phyloP scores from a whole-genome alignment of 2,888 invertebrate species.

The Lasioglossum leucozonium region DNA sequence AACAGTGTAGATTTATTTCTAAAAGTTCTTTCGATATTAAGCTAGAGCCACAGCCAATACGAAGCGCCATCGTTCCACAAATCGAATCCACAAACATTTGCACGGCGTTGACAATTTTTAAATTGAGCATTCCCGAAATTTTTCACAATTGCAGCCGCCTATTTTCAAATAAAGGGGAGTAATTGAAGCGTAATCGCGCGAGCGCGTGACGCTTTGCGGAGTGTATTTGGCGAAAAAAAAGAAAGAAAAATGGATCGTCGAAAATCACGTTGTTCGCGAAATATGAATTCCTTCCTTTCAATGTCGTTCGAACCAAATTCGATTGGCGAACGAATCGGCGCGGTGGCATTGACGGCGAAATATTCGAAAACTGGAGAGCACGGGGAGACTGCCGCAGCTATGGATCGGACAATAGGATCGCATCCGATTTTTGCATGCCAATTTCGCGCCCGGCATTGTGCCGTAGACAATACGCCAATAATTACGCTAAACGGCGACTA shows the following conservation, averaged over 20 bases:
- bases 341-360: slow-evolving; percentile 68
- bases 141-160: not conserved
- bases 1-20: not conserved
- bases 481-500: slow-evolving; percentile 83
- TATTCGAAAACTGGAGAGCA: slow-evolving; percentile 75
- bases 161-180: not conserved
- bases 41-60: not conserved
- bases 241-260: not conserved
- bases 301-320: slow-evolving; percentile 55
- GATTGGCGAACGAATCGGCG: slow-evolving; percentile 66
- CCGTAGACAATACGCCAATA: slow-evolving; percentile 84
- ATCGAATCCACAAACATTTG: not conserved
- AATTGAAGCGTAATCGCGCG: slow-evolving; percentile 1
- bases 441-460: slow-evolving; percentile 82
- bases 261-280: slow-evolving; percentile 50
- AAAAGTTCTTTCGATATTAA: not conserved
- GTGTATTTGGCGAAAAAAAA: slow-evolving; percentile 30
- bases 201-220: slow-evolving; percentile 8
- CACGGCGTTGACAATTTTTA: not conserved
- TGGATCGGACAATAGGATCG: slow-evolving; percentile 82
- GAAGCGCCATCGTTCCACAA: not conserved
- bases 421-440: slow-evolving; percentile 84
- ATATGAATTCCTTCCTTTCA: slow-evolving; percentile 56
- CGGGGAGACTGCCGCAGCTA: slow-evolving; percentile 57
- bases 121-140: not conserved